Evolutionary conservation across 2,113 vertebrate species (phyloP).

Genomic region (Strix aluco): DNA sequence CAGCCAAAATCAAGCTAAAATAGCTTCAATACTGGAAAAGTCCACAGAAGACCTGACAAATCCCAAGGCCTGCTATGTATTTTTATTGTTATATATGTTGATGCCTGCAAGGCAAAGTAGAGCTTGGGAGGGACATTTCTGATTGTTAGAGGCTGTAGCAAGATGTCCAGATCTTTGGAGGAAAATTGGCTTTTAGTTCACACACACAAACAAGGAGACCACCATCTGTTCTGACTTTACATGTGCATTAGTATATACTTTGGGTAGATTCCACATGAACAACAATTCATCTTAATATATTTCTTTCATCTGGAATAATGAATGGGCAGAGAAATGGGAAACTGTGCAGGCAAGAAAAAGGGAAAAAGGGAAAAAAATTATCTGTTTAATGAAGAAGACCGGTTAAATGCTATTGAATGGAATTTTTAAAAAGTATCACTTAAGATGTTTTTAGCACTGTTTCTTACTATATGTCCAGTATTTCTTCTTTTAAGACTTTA

Average conservation of each 20-base stretch:
- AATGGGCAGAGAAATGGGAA: background rate
- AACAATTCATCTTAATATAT: background rate
- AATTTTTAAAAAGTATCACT: background rate
- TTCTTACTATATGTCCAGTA: background rate
- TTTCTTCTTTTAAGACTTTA: background rate
- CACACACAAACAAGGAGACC: background rate
- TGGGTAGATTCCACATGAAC: background rate
- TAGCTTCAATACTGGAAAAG: background rate
- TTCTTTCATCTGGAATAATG: background rate
- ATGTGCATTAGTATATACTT: background rate
- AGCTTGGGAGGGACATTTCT: background rate
- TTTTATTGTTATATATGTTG: background rate
- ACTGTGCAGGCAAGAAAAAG: background rate
- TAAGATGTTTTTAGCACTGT: background rate
- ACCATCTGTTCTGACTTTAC: background rate
- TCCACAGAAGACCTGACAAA: background rate
- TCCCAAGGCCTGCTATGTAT: background rate
- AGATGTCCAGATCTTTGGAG: background rate
- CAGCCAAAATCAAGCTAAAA: background rate
- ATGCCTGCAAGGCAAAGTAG: background rate
- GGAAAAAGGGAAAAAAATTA: background rate
- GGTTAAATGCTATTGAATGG: background rate
- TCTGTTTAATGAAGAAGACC: background rate
- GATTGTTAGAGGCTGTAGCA: background rate
- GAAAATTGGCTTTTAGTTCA: background rate